Base-by-base conservation (phyloP, 2,797 vertebrate species). In the Ctenopoma multispine region DNA sequence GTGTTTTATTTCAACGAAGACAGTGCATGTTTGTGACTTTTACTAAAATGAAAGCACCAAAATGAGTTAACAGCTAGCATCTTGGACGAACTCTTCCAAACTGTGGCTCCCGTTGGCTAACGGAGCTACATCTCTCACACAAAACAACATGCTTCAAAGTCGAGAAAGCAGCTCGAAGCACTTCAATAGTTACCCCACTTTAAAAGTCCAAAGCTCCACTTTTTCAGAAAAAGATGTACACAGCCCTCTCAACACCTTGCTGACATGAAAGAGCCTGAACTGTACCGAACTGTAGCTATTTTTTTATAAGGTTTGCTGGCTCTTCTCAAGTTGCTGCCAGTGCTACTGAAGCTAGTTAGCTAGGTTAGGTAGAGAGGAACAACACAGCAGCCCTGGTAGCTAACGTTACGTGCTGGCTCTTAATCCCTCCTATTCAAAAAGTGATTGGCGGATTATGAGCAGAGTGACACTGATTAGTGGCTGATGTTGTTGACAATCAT, bases 61-160 rank as follows among this genome's bases (percentile, higher is more conserved):
- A 84, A 80, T 64, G 78, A 85, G 89, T 87, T 89, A 34, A 34
- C 31, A 34, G 31, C 31, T 34, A 89, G 90, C 92, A 87, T 87
- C 82, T 77, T 64, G 62, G 61, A 77, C 72, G 63, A 91, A 90
- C 89, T 92, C 80, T 81, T 86, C 69, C 63, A 80, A 87, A 84
- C 76, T n/a, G 56, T 24, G 50, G 79, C 71, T 86, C 67, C 59
- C 77, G 79, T 63, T 86, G 84, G 88, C 87, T 90, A 89, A 77
- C 72, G 72, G 75, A 72, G 80, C 86, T 62, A 80, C 86, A 77
- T 63, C 75, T 61, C 72, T 71, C 47, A 63, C 84, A 83, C 85
- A 85, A 75, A 86, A 89, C 86, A 92, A 88, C 87, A 87, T 60
- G 73, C 68, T 72, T 62, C 77, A 89, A 91, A 93, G 88, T 91